These are phyloP conservation scores for Oncorhynchus gorbuscha DNA, from an alignment of 2,113 vertebrate genomes.

Conservation along the genomic window DNA sequence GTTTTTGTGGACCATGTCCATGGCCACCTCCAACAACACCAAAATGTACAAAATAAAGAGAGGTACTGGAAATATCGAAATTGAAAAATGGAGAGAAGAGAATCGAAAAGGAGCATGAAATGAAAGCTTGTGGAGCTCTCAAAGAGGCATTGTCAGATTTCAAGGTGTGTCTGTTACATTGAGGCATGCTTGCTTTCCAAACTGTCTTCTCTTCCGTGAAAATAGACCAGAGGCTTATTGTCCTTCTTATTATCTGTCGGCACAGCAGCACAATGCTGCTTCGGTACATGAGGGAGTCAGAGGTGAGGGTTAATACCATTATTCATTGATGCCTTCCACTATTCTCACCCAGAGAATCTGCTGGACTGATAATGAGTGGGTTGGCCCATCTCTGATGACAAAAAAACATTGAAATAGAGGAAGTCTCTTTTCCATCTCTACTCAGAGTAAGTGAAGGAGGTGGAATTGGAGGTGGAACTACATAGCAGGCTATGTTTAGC, in stretches of 20 bases:
- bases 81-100: too few relatives aligned
- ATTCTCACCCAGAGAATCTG: conserved; percentile 40
- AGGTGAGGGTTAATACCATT: conserved; percentile 50
- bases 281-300: conserved; percentile 27
- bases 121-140: too few relatives aligned
- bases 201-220: not conserved
- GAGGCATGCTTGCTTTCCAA: not conserved
- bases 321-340: conserved; percentile 52
- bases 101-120: too few relatives aligned
- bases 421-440: conserved; percentile 33
- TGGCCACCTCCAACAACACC: too few relatives aligned
- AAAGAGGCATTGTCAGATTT: too few relatives aligned
- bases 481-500: too few relatives aligned
- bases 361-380: conserved; percentile 55
- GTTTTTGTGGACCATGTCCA: too few relatives aligned
- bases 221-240: not conserved
- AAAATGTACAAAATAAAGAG: too few relatives aligned
- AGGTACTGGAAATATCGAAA: too few relatives aligned
- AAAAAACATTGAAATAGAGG: conserved; percentile 46
- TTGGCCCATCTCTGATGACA: conserved; percentile 38
- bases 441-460: too few relatives aligned
- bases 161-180: not conserved
- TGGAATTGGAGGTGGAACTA: too few relatives aligned
- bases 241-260: conserved; percentile 11
- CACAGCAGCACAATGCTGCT: not conserved